Evolutionary conservation across 2,797 vertebrate genomes (phyloP).

Genomic region (Adelosebastes latens): DNA sequence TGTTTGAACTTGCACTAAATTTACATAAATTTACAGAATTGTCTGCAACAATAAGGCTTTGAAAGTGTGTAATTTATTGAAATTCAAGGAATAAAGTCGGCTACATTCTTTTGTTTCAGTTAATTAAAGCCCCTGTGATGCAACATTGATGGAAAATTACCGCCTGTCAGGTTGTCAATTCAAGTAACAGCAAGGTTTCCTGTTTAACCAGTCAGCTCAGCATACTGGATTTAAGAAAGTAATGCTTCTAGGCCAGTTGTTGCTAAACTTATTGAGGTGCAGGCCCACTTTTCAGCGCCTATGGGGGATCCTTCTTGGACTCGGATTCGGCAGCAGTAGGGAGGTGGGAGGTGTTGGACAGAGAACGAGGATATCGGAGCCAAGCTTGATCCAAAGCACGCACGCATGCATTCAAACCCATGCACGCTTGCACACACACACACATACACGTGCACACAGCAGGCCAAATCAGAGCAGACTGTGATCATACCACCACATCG

Average conservation of each 20-base stretch:
- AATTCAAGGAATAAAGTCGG: constrained; percentile 20
- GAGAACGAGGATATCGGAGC: constrained; percentile 46
- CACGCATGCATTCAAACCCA: constrained; percentile 16
- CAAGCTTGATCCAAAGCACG: constrained; percentile 55
- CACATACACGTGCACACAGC: constrained; percentile 34
- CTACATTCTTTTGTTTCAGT: constrained; percentile 38
- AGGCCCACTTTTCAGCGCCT: constrained; percentile 54
- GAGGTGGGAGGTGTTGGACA: constrained; percentile 73
- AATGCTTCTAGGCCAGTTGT: constrained; percentile 38
- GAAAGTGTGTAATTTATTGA: constrained; percentile 16
- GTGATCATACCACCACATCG: constrained; percentile 55
- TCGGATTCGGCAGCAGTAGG: constrained; percentile 55
- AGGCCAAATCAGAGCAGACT: constrained; percentile 70
- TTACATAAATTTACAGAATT: neutral
- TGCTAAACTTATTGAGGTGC: constrained; percentile 42
- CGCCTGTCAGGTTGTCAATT: constrained; percentile 34
- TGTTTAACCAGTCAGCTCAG: constrained; percentile 24
- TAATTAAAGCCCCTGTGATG: constrained; percentile 48
- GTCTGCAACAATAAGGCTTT: neutral
- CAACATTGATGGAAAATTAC: constrained; percentile 39
- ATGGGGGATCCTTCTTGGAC: constrained; percentile 61
- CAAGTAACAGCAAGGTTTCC: neutral
- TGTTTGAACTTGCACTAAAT: constrained; percentile 9
- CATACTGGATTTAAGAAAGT: constrained; percentile 9
- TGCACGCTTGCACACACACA: constrained; percentile 7